phyloP scores from a whole-genome alignment of 2,113 vertebrate species.

The Cynocephalus volans region DNA sequence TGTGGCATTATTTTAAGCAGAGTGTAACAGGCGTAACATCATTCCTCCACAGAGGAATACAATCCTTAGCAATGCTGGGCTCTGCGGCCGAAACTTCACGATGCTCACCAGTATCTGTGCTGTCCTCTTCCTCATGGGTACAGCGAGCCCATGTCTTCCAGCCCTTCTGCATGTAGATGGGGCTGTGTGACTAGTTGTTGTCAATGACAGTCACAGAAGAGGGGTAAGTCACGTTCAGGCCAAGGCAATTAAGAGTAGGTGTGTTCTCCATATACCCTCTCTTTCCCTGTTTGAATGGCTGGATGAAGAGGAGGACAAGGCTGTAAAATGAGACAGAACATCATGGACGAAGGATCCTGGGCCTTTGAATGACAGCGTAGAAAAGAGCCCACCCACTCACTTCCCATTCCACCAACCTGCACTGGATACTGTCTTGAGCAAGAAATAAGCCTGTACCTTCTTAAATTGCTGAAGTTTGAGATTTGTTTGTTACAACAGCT shows the following conservation, averaged over 20 bases:
- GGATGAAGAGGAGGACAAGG: not conserved
- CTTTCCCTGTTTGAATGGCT: not conserved
- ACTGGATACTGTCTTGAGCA: not conserved
- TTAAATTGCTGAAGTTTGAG: not conserved
- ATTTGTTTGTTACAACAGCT: not conserved
- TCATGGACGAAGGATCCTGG: not conserved
- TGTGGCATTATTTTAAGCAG: not conserved
- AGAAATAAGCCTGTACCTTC: not conserved
- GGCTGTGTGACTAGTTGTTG: not conserved
- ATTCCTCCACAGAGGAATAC: not conserved
- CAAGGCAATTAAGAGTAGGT: not conserved
- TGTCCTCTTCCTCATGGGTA: not conserved
- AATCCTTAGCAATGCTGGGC: not conserved
- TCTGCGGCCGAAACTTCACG: not conserved
- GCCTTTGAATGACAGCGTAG: not conserved
- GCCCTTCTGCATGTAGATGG: not conserved
- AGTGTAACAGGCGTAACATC: not conserved
- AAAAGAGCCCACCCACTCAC: not conserved
- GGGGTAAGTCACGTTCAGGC: not conserved
- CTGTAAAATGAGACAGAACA: not conserved
- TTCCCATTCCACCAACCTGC: not conserved
- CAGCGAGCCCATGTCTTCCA: not conserved
- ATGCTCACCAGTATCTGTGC: not conserved
- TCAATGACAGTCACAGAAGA: not conserved
- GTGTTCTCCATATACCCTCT: not conserved